Base-by-base conservation (phyloP, 2,888 invertebrate species). In the Drosophila suboccidentalis region DNA sequence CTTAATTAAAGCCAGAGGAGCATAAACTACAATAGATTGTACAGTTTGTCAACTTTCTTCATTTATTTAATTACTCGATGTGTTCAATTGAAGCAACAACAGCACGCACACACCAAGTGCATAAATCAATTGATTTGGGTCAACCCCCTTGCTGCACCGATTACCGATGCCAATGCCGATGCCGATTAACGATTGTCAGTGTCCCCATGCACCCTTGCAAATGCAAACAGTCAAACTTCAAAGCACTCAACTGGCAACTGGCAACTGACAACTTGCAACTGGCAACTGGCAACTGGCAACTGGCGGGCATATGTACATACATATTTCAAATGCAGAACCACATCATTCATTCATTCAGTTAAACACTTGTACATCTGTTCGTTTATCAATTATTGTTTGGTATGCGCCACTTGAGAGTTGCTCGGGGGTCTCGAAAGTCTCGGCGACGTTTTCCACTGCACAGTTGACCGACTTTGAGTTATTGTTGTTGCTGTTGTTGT, bases 331-430 rank as follows among this genome's bases (percentile, higher is more conserved):
- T 53, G 58, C 55, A 66, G 55, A 55, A 53, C 69, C 47, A 63
- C 63, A 58, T 58, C 49, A 61, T 86, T 82, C 83, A 76, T 71
- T 81, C 88, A 76, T 70, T 89, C 80, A 80, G 54, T 77, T 72
- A 75, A 87, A 80, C 84, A 89, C 89, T 89, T 83, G 89, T 89
- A 89, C 84, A 84, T 83, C 89, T 84, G 89, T 83, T 89, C 84
- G 84, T 87, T 83, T 84, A 87, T 84, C 84, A 84, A 84, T 84
- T 84, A 84, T 82, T 79, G 86, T 79, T 46, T 60, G 78, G 74
- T 62, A 69, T 73, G 74, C 78, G 78, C 61, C 74, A 79, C 63
- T 78, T 71, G 79, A 79, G 70, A 75, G 70, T 51, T 64, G 41
- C 46, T 55, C 57, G 19, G 49, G 60, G 60, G 66, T 39, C 53